Evolutionary conservation across 2,888 invertebrate species (phyloP).

Genomic region (Siphonodentalium dalli): DNA sequence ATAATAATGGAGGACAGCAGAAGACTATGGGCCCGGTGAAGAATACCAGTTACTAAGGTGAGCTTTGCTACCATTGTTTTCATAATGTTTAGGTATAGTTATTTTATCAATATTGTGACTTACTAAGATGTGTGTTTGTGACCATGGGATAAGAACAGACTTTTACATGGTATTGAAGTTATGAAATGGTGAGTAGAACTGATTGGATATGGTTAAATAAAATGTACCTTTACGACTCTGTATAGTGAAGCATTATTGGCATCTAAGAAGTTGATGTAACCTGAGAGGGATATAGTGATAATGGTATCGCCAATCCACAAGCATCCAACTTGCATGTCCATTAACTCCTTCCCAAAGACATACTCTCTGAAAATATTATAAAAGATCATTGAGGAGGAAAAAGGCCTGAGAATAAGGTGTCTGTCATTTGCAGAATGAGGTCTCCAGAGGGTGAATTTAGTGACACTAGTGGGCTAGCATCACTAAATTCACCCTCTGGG

Average conservation of each 20-base stretch:
- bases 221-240: conserved; percentile 78
- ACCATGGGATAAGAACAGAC: neutral
- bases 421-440: neutral
- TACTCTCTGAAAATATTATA: conserved; percentile 74
- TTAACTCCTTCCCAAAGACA: conserved; percentile 75
- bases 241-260: conserved; percentile 80
- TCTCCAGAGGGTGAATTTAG: neutral
- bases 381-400: neutral
- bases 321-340: conserved; percentile 81
- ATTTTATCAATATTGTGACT: neutral
- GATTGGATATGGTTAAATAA: too few relatives aligned
- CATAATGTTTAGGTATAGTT: too few relatives aligned
- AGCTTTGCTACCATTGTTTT: too few relatives aligned
- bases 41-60: too few relatives aligned
- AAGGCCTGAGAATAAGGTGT: neutral
- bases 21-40: too few relatives aligned
- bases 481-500: too few relatives aligned
- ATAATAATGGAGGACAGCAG: too few relatives aligned
- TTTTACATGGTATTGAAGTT: neutral
- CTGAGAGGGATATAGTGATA: conserved; percentile 91
- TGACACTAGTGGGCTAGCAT: too few relatives aligned
- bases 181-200: neutral
- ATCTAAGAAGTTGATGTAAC: conserved; percentile 93
- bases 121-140: neutral
- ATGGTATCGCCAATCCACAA: conserved; percentile 92